These are phyloP conservation scores for Netelia melanura DNA, from an alignment of 2,888 invertebrate genomes.

Conservation along the genomic window DNA sequence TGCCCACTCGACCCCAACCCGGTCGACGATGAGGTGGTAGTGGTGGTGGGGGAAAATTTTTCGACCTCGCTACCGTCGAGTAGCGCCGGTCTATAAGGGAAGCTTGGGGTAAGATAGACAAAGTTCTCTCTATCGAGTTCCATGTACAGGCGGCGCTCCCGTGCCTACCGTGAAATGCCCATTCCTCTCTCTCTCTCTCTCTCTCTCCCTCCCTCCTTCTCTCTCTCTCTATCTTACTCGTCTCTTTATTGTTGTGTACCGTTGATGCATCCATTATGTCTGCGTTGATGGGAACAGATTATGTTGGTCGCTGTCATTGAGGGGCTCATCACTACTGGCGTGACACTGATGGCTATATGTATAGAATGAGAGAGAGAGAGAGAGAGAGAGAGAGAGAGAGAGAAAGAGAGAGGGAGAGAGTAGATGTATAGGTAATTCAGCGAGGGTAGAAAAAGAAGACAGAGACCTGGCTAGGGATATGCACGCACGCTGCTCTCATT, in stretches of 20 bases:
- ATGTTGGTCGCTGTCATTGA: constrained; percentile 83
- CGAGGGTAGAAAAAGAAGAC: constrained; percentile 56
- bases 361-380: constrained; percentile 7
- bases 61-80: constrained; percentile 1
- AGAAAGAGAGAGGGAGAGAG: constrained; percentile 16
- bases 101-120: constrained; percentile 37
- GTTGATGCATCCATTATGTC: constrained; percentile 82
- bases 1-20: constrained; percentile 52
- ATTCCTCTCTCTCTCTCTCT: constrained; percentile 27
- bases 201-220: constrained; percentile 40
- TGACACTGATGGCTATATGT: constrained; percentile 79
- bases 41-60: constrained; percentile 8
- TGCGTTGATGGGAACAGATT: constrained; percentile 83
- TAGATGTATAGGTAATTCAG: constrained; percentile 22
- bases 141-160: constrained; percentile 60
- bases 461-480: constrained; percentile 49
- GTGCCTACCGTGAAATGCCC: constrained; percentile 75
- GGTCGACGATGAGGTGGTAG: background rate
- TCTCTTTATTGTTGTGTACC: constrained; percentile 76
- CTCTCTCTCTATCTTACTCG: constrained; percentile 38
- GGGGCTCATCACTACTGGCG: constrained; percentile 79
- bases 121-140: constrained; percentile 69
- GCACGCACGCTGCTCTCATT: constrained; percentile 74
- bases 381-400: background rate
- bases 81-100: background rate